phyloP scores from a whole-genome alignment of 2,888 invertebrate genomes.

The Cetonia aurata region DNA sequence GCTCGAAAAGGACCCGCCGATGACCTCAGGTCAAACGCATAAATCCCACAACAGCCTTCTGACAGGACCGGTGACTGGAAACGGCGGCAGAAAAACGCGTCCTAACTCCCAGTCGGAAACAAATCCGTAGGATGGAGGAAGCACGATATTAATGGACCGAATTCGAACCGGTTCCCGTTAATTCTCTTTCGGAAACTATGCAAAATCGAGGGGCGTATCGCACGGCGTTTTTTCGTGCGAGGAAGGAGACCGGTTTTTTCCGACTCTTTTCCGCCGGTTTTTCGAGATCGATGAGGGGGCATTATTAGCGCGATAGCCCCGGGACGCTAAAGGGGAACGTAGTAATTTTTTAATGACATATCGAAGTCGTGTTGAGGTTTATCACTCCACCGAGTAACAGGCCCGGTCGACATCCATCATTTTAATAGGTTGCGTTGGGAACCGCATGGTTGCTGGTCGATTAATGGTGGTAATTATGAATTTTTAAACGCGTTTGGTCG shows the following conservation, averaged over 20 bases:
- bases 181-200: conserved; percentile 33
- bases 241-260: conserved; percentile 24
- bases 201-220: conserved; percentile 18
- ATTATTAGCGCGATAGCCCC: conserved; percentile 48
- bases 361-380: conserved; percentile 60
- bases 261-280: conserved; percentile 10
- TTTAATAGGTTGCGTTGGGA: conserved; percentile 63
- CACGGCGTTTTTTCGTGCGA: conserved; percentile 1
- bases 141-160: conserved; percentile 47
- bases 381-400: conserved; percentile 58
- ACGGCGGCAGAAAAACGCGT: not conserved
- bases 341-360: conserved; percentile 61
- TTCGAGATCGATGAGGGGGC: conserved; percentile 51
- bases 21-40: conserved; percentile 62
- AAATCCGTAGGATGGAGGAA: conserved; percentile 39
- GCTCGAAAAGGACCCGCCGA: conserved; percentile 52
- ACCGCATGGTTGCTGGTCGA: conserved; percentile 56
- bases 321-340: conserved; percentile 55
- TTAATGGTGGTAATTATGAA: conserved; percentile 65
- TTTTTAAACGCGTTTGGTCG: conserved; percentile 57
- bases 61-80: not conserved
- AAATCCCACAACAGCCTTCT: conserved; percentile 54
- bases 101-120: conserved; percentile 43
- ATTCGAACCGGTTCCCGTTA: conserved; percentile 50
- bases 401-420: conserved; percentile 62